Percentiles rank a stretch among this genome's conserved stretches.
These are phyloP conservation scores for Emydocephalus ijimae DNA, from an alignment of 2,113 vertebrate genomes.

Conservation along the genomic window DNA sequence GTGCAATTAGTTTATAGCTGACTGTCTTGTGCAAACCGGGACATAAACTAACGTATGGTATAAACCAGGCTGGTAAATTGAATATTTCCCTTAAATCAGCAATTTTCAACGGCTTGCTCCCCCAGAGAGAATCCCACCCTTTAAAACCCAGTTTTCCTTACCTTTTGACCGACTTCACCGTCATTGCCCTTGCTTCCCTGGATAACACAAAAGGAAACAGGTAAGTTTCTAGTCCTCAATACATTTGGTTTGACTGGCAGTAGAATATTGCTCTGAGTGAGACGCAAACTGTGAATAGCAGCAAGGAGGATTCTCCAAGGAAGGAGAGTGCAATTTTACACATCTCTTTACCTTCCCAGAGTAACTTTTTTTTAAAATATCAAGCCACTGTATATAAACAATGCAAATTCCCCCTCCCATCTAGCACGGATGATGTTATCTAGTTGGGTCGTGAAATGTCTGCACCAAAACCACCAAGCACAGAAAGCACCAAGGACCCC, in stretches of 20 bases:
- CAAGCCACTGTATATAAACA: too few relatives aligned
- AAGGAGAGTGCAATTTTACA: background rate
- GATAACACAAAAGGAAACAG: slow-evolving; percentile 28
- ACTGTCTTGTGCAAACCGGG: background rate
- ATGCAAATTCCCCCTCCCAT: too few relatives aligned
- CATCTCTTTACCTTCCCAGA: background rate
- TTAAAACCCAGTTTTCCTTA: slow-evolving; percentile 49
- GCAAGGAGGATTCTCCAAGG: background rate
- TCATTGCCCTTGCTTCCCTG: slow-evolving; percentile 74
- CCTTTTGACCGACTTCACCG: slow-evolving; percentile 87
- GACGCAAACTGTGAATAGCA: background rate
- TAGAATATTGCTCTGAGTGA: background rate
- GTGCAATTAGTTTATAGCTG: background rate
- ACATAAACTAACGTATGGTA: background rate
- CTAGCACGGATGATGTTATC: too few relatives aligned
- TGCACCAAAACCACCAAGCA: too few relatives aligned
- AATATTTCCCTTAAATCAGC: background rate
- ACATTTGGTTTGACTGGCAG: background rate
- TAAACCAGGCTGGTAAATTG: background rate
- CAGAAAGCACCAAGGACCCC: too few relatives aligned
- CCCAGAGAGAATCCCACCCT: background rate
- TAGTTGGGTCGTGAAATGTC: too few relatives aligned
- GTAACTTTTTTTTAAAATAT: background rate
- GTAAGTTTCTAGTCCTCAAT: background rate
- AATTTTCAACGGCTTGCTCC: background rate